Evolutionary conservation across 2,113 vertebrate genomes (phyloP), one percentile per base, ranked within the genome.

Genomic region (Actinemys pallida): DNA sequence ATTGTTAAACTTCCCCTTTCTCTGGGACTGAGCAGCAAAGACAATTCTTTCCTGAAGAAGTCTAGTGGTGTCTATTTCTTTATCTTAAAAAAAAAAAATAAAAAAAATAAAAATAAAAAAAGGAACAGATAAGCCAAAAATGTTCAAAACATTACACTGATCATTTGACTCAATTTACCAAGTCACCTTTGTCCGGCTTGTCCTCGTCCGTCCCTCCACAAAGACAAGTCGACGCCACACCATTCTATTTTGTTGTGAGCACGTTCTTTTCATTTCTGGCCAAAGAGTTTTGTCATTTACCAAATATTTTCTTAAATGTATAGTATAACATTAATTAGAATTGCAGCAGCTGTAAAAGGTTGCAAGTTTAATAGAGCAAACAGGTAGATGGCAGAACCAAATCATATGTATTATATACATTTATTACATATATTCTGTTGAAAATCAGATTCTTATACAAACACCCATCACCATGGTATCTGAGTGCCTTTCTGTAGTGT

Each of bases 1-100:
- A 95, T 92, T 93, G 82, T 84, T 96, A 88, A 82, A n/a, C 50
- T 91, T 45, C 86, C 29, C 12, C 6, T 83, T 86, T 81, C 27
- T 49, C 65, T 92, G 10, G 84, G 54, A 95, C 56, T 54, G 56
- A 8, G 59, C n/a, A 89, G 84, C 89, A 93, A 94, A 97, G 96
- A 96, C 85, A 85, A 81, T 10, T 6, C 2, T 35, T 80, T n/a
- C 17, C 62, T 89, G 27, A 5, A 94, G 10, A 45, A 89, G 85
- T 97, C 59, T 93, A 47, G 78, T 90, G 90, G 62, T 81, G 50
- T 10, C 24, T 83, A 52, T 83, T 93, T 90, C 86, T 87, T 49
- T 86, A 22, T 17, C 84, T 94, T 94, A 52, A 95, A 91, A 87
- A 45, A 27, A 56, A 45, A 39, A 39, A 39, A 39, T 45, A 5